Percentiles rank a stretch among this genome's conserved stretches.
phyloP scores from a whole-genome alignment of 2,888 invertebrate species.

The Sarcophaga carnaria region DNA sequence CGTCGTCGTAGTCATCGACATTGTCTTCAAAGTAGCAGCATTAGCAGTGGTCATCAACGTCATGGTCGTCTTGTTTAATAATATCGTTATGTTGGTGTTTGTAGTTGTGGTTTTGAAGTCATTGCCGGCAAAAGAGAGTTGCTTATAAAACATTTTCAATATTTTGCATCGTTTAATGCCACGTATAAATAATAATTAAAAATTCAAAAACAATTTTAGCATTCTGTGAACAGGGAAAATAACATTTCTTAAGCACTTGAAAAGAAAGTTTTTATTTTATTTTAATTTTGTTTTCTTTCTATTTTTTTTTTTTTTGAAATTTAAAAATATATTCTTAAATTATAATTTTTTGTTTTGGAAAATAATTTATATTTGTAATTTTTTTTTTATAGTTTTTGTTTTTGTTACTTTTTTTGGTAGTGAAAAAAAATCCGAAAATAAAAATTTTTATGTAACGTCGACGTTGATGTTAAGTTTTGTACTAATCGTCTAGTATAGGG shows the following conservation, averaged over 20 bases:
- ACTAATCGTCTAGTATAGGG: constrained; percentile 75
- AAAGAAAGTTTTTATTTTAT: background rate
- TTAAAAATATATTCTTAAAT: background rate
- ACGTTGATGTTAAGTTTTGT: constrained; percentile 81
- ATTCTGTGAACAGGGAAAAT: background rate
- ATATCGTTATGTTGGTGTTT: constrained; percentile 27
- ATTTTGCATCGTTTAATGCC: background rate
- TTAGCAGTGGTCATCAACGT: constrained; percentile 27
- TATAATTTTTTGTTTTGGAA: background rate
- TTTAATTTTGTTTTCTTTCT: background rate
- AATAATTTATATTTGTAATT: constrained; percentile 67
- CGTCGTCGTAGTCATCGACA: constrained; percentile 34
- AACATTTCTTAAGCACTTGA: background rate
- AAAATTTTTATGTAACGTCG: constrained; percentile 80
- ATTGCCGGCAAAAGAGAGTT: constrained; percentile 13
- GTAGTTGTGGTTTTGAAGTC: constrained; percentile 42
- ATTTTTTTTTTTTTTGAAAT: background rate
- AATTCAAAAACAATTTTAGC: background rate
- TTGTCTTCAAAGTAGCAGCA: constrained; percentile 40
- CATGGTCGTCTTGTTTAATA: constrained; percentile 4
- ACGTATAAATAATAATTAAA: background rate
- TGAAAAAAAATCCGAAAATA: constrained; percentile 78
- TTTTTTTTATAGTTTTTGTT: constrained; percentile 64
- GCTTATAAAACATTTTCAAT: background rate
- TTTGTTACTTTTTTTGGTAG: constrained; percentile 71